Evolutionary conservation across 64 coral and sea anemone genomes (phyloP).

Genomic region (Acropora tenuis): DNA sequence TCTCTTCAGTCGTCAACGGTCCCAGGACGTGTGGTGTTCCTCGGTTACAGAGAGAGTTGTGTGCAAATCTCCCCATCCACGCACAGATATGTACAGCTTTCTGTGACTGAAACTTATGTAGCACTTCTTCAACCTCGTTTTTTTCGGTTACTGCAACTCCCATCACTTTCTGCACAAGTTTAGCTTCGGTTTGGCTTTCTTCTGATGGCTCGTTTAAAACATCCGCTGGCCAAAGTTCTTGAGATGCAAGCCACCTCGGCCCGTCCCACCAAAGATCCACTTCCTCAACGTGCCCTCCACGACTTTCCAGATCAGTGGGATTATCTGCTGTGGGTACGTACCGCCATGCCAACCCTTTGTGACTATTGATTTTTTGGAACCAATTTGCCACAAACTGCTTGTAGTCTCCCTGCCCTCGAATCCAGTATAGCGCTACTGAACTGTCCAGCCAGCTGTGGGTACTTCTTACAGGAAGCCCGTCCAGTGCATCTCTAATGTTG

Average conservation of each 20-base stretch:
- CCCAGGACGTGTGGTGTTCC: neutral
- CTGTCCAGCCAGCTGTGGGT: conserved; percentile 31
- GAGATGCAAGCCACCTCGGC: neutral
- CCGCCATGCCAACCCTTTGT: conserved; percentile 8
- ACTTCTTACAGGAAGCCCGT: conserved; percentile 9
- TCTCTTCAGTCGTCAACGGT: conserved; percentile 45
- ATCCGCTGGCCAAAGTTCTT: neutral
- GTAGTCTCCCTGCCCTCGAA: neutral
- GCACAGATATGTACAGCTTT: conserved; percentile 22
- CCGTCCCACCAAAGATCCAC: neutral
- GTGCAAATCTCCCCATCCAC: neutral
- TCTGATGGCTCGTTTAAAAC: neutral
- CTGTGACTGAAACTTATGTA: conserved; percentile 23
- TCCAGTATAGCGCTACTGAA: conserved; percentile 28
- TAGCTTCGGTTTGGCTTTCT: conserved; percentile 36
- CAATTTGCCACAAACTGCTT: neutral
- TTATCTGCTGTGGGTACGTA: conserved; percentile 7
- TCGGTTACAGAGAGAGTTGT: neutral
- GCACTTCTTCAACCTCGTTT: conserved; percentile 11
- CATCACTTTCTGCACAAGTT: conserved; percentile 19
- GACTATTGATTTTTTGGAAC: conserved; percentile 4
- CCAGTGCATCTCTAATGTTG: conserved; percentile 7
- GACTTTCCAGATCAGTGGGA: conserved; percentile 19
- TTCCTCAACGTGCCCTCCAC: neutral
- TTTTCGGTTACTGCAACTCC: neutral